Percentiles rank a stretch among this genome's conserved stretches.
phyloP scores from a whole-genome alignment of 2,113 vertebrate species.

The Xyrauchen texanus region DNA sequence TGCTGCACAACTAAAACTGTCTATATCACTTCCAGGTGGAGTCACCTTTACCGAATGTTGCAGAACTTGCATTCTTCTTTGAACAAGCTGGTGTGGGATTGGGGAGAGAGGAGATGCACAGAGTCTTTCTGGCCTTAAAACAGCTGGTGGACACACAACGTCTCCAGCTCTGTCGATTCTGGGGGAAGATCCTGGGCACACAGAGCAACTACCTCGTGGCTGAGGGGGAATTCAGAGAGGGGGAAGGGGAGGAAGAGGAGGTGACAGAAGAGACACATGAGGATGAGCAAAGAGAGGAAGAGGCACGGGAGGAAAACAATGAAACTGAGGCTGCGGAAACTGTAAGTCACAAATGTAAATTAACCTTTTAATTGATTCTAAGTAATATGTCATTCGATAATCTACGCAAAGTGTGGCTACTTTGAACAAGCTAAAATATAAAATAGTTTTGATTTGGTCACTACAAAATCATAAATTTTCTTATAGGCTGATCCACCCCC shows the following conservation, averaged over 20 bases:
- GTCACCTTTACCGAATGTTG: constrained; percentile 81
- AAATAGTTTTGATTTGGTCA: too few relatives aligned
- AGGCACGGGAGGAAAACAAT: constrained; percentile 44
- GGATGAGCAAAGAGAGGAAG: constrained; percentile 59
- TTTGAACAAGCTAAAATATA: too few relatives aligned
- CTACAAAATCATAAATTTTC: background rate
- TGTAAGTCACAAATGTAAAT: constrained; percentile 32
- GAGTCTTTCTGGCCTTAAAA: constrained; percentile 86
- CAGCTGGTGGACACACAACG: constrained; percentile 79
- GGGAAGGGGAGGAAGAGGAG: constrained; percentile 81
- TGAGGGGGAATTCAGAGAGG: constrained; percentile 82
- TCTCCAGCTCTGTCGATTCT: constrained; percentile 85
- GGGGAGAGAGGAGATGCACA: constrained; percentile 84
- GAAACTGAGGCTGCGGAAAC: constrained; percentile 55
- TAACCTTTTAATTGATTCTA: too few relatives aligned
- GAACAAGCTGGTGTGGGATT: constrained; percentile 89
- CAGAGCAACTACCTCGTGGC: constrained; percentile 87
- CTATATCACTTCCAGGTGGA: constrained; percentile 70
- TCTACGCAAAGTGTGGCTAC: too few relatives aligned
- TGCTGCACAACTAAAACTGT: background rate
- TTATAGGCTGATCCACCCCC: constrained; percentile 72
- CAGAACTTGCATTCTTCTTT: constrained; percentile 86
- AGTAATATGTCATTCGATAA: too few relatives aligned
- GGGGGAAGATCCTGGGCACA: constrained; percentile 91
- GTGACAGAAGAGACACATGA: constrained; percentile 63